Base-by-base conservation (phyloP, 2,888 invertebrate genomes). In the Eupithecia pulchellata region DNA sequence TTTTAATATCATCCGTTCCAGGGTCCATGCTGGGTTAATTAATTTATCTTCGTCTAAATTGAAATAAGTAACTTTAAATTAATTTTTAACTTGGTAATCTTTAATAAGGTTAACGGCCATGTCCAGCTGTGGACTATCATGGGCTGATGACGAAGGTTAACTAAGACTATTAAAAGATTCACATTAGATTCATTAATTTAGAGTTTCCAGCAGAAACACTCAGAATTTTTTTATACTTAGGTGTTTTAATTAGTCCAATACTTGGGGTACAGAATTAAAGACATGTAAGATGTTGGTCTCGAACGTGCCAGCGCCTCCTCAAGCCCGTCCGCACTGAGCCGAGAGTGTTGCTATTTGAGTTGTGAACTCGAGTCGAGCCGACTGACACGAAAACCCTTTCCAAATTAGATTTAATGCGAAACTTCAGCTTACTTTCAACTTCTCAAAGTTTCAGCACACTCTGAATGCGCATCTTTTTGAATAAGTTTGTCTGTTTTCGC, bases 351-450 rank as follows among this genome's bases (percentile, higher is more conserved):
- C 61, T 82, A 67, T 82, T 80, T 78, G 77, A 77, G 75, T 78
- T 81, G 77, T 75, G 77, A 79, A 79, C 72, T 80, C 30, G 30
- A 69, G 70, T 29, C 73, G 77, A 76, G 71, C 30, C 73, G 78
- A 76, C 75, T 78, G 79, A 84, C 84, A 83, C 76, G 81, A 77
- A 81, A 85, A 84, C 75, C 81, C 82, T 82, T 84, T 84, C 74
- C 77, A 83, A 84, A 84, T 85, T 81, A 83, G 73, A 84, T 82
- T 82, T 79, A 78, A 84, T 79, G 73, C 75, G 75, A 72, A 77
- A 76, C 80, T 77, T 63, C 64, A 72, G 71, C 74, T 68, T 55
- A 42, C 67, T 62, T 47, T 69, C 52, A 64, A 76, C 69, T 74
- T 74, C 68, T 71, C 55, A 68, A 65, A 65, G 70, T 68, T 71